A percentile compares a stretch with the other conserved stretches of the same genome.
Conservation (phyloP, 2,113 vertebrate species). For the Microcebus lehilahytsara region DNA sequence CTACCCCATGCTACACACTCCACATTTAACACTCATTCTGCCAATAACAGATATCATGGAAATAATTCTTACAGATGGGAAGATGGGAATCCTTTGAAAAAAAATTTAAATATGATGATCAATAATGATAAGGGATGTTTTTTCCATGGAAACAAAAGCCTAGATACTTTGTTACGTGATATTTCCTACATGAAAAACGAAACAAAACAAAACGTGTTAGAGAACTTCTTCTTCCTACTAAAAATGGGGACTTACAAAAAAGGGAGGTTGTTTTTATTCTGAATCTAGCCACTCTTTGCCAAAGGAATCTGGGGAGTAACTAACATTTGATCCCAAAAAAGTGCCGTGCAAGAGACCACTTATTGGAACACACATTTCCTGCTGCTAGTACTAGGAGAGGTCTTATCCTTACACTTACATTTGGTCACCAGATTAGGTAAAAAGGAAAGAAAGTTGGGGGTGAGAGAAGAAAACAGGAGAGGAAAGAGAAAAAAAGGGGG, state of each 20-base stretch:
- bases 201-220: constrained; percentile 68
- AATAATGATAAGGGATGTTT: constrained; percentile 48
- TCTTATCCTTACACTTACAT: constrained; percentile 71
- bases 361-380: constrained; percentile 66
- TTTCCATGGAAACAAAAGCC: constrained; percentile 65
- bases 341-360: constrained; percentile 62
- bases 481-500: constrained; percentile 32
- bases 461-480: constrained; percentile 31
- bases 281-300: constrained; percentile 68
- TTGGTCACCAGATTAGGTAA: constrained; percentile 80
- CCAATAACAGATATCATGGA: background rate
- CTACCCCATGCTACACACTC: constrained; percentile 2
- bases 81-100: constrained; percentile 15
- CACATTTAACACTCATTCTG: constrained; percentile 42
- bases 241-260: constrained; percentile 64
- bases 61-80: constrained; percentile 21
- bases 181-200: constrained; percentile 79
- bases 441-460: constrained; percentile 37
- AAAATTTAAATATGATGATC: constrained; percentile 36
- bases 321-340: constrained; percentile 64
- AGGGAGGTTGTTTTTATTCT: constrained; percentile 53
- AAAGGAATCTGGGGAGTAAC: constrained; percentile 64
- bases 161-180: constrained; percentile 63
- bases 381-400: constrained; percentile 66
- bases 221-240: constrained; percentile 57